Base-by-base conservation (phyloP, 2,797 vertebrate genomes). In the Limosa lapponica region DNA sequence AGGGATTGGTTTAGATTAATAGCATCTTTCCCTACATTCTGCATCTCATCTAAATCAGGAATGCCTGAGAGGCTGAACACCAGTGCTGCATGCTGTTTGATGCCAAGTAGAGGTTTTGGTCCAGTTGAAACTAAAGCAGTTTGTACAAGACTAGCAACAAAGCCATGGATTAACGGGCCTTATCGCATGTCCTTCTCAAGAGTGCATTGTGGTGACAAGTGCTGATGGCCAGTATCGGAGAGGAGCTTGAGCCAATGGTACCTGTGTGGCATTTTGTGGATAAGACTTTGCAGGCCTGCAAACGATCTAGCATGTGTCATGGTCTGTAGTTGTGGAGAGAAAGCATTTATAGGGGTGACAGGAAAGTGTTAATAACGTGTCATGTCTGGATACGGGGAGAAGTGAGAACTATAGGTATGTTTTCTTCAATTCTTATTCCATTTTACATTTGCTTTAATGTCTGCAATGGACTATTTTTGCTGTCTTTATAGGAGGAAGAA, bases 401-500 rank as follows among this genome's bases (percentile, higher is more conserved):
- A 71, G 23, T 82, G 10, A 74, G 65, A 90, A 54, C 52, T 25
- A 2, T 27, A n/a, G 10, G n/a, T 57, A 5, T 30, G 39, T 46
- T 59, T 75, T 74, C 67, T 91, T 86, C 64, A 69, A 0, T 46
- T 79, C 27, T 65, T 48, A 43, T 1, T 81, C 41, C 27, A 19
- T 79, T 91, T 82, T 78, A 41, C 59, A 7, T 87, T 32, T 88
- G 12, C 61, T 82, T 71, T 80, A 70, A 57, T 79, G 59, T 75
- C 79, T 79, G 32, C 97, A 61, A 97, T 61, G 90, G 43, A 49
- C 72, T 90, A 0, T 69, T 82, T 46, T 59, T 94, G 69, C 49
- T 94, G 4, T 95, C 54, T 95, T 71, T 87, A 43, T 72, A 98
- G 97, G 98, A 99, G 97, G 99, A 99, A 71, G 99, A 99, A 17